Evolutionary conservation across 1,140 invertebrate species (phyloP).

Genomic region (Drosophila melanogaster): DNA sequence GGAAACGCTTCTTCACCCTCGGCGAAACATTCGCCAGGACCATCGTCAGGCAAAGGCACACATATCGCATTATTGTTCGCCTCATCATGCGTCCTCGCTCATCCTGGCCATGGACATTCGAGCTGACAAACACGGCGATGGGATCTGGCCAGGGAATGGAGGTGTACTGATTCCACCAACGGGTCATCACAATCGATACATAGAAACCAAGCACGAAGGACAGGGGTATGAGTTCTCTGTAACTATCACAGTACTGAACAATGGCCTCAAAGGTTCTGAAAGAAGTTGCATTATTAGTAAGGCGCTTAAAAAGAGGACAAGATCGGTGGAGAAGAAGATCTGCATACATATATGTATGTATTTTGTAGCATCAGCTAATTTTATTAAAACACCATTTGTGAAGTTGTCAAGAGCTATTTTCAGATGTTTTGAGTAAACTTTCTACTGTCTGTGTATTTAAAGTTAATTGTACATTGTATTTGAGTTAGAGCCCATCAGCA

Average conservation of each 20-base stretch:
- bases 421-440: no score
- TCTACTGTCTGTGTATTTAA: no score
- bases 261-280: slow-evolving; percentile 90
- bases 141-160: slow-evolving; percentile 93
- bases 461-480: no score
- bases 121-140: slow-evolving; percentile 92
- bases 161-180: slow-evolving; percentile 97
- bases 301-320: neutral
- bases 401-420: no score
- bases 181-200: slow-evolving; percentile 95
- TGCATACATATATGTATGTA: neutral
- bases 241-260: slow-evolving; percentile 91
- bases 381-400: slow-evolving; percentile 10
- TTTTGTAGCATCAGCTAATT: neutral
- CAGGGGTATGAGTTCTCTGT: slow-evolving; percentile 92
- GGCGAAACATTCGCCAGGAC: slow-evolving; percentile 94
- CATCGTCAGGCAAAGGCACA: slow-evolving; percentile 93
- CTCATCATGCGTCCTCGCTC: slow-evolving; percentile 94
- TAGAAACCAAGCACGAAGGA: slow-evolving; percentile 97
- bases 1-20: slow-evolving; percentile 96
- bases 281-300: slow-evolving; percentile 10
- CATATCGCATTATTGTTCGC: slow-evolving; percentile 93
- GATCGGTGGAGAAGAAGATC: neutral
- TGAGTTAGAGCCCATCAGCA: no score
- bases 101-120: slow-evolving; percentile 87